Evolutionary conservation across 2,888 invertebrate species (phyloP).

Genomic region (Melieria picta): DNA sequence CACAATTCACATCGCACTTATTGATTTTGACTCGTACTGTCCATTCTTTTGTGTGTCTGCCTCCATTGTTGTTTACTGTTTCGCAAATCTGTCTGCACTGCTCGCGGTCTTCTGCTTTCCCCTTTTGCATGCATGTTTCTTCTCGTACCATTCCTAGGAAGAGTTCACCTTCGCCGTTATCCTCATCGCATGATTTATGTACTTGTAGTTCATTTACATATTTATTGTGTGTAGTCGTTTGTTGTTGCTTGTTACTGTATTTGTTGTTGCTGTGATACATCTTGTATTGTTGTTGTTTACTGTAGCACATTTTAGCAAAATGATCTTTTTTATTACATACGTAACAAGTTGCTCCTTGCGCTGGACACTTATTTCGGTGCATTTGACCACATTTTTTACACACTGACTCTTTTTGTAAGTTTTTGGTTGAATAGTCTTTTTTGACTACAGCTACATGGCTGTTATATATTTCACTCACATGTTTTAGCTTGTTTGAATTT

Average conservation of each 20-base stretch:
- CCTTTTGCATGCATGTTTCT: background rate
- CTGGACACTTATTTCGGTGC: background rate
- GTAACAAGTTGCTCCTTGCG: background rate
- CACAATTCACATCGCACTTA: background rate
- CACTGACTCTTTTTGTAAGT: background rate
- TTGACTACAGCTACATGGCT: background rate
- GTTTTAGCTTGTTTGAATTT: too few species aligned
- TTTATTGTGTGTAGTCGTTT: background rate
- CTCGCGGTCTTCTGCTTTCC: background rate
- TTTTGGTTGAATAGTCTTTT: background rate
- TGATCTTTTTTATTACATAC: background rate
- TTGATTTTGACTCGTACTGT: background rate
- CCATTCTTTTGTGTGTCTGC: background rate
- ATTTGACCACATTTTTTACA: conserved; percentile 10
- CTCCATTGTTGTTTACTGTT: background rate
- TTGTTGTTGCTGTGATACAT: too few species aligned
- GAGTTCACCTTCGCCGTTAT: background rate
- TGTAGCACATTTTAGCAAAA: conserved; percentile 1
- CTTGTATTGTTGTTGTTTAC: conserved; percentile 8
- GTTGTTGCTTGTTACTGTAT: conserved; percentile 6
- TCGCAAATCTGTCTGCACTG: background rate
- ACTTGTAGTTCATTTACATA: background rate
- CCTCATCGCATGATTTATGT: background rate
- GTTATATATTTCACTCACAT: conserved; percentile 20
- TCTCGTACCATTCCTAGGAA: background rate